Evolutionary conservation across 2,797 vertebrate species (phyloP).

Genomic region (Takifugu rubripes): DNA sequence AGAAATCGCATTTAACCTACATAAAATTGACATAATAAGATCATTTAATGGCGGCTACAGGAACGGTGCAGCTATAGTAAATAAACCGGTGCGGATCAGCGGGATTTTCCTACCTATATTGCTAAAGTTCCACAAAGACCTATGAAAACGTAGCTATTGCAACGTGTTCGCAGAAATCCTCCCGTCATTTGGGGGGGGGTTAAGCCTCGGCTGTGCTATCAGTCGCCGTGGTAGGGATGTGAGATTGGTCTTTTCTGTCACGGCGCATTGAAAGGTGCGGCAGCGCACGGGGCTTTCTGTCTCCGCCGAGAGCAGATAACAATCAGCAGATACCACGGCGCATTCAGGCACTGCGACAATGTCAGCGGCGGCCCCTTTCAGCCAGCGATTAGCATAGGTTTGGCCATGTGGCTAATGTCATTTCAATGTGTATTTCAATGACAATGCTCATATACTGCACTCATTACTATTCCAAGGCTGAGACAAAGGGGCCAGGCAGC

Average conservation of each 20-base stretch:
- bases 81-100: constrained; percentile 62
- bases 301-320: constrained; percentile 45
- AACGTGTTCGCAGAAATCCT: constrained; percentile 33
- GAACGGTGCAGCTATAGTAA: constrained; percentile 49
- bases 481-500: constrained; percentile 54
- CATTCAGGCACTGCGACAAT: constrained; percentile 43
- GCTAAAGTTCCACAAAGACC: constrained; percentile 65
- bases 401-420: constrained; percentile 57
- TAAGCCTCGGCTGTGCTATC: constrained; percentile 52
- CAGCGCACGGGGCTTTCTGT: constrained; percentile 9
- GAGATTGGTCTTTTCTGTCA: constrained; percentile 52
- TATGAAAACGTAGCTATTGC: constrained; percentile 18
- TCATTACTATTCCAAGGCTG: constrained; percentile 55
- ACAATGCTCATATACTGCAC: constrained; percentile 31
- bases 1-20: constrained; percentile 39
- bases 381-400: constrained; percentile 58
- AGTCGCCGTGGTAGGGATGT: constrained; percentile 53
- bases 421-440: constrained; percentile 48
- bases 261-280: constrained; percentile 49
- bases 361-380: constrained; percentile 57
- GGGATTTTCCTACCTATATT: constrained; percentile 65
- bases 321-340: constrained; percentile 42
- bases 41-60: constrained; percentile 55
- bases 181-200: constrained; percentile 30
- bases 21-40: constrained; percentile 62